Evolutionary conservation across 2,888 invertebrate genomes (phyloP).

Genomic region (Eueremaeus valkanovi): DNA sequence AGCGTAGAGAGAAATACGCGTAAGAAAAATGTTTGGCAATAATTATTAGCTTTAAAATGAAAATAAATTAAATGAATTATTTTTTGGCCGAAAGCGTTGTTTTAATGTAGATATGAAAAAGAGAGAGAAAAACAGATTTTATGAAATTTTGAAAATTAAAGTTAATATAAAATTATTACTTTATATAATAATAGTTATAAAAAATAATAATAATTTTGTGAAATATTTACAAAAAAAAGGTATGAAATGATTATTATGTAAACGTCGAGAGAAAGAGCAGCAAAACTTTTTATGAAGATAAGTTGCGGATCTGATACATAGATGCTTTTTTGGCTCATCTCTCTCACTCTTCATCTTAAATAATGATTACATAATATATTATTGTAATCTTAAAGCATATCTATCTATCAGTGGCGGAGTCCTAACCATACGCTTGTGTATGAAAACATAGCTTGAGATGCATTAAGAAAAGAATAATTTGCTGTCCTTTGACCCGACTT

Average conservation of each 20-base stretch:
- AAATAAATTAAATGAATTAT: background rate
- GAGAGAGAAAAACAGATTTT: background rate
- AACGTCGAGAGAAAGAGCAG: background rate
- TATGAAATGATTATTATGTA: constrained; percentile 15
- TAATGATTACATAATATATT: constrained; percentile 7
- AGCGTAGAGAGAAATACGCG: background rate
- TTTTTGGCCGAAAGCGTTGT: background rate
- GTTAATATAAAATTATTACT: background rate
- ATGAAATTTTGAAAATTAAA: background rate
- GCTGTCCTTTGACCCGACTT: constrained; percentile 4
- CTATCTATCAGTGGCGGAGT: constrained; percentile 12
- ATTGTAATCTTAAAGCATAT: background rate
- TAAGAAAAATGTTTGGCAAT: background rate
- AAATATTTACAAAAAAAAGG: background rate
- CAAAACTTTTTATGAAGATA: background rate
- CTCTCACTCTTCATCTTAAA: background rate
- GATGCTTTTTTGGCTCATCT: background rate
- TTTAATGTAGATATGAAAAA: background rate
- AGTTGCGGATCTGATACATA: constrained; percentile 8
- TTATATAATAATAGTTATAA: constrained; percentile 17
- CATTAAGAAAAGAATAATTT: background rate
- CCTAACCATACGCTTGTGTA: background rate
- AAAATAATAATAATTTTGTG: background rate
- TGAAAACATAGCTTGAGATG: background rate
- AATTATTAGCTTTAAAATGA: background rate